Base-by-base conservation (phyloP, 2,888 invertebrate genomes). In the Branchellion lobata region DNA sequence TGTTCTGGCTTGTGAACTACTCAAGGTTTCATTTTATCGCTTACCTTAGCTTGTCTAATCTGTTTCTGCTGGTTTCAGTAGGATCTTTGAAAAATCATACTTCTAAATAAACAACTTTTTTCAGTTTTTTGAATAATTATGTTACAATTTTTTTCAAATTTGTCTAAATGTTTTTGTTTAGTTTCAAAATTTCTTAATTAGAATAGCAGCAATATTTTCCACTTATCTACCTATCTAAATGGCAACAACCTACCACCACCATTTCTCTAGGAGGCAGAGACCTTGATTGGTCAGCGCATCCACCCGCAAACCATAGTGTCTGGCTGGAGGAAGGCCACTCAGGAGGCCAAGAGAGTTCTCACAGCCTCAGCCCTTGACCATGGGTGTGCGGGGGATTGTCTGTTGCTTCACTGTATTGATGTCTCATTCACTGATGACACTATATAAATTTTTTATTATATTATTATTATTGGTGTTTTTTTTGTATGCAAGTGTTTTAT, bases 281-380 rank as follows among this genome's bases (percentile, higher is more conserved):
- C 93, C 85, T 89, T 99, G 76, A 91, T 99, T 80, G 92, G 93
- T 79, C 93, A 94, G 88, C 96, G 96, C 87, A 92, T 99, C 82
- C 99, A 99, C 88, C 99, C 99, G 0, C 99, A 99, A 90, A 97
- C 94, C 0, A 96, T 99, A 81, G 94, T 99, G 82, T 90, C 93
- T 78, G 99, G 99, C 18, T 99, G 96, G 95, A 91, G 99, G 81
- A 91, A 92, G 82, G 95, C 98, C 27, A 91, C 92, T 0, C 91
- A 91, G 79, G 92, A 93, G 61, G 97, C 98, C 0, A 91, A 92
- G 78, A 91, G 92, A 83, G 95, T 96, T 0, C 90, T 99, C 0
- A 90, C 91, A 79, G 91, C 91, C 74, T 91, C 92, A 29, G 92
- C 97, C 34, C 90, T 91, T 85, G 94, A 96, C 87, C 93, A 97